Base-by-base conservation (phyloP, 2,797 vertebrate species). In the Phrynocephalus guinanensis region DNA sequence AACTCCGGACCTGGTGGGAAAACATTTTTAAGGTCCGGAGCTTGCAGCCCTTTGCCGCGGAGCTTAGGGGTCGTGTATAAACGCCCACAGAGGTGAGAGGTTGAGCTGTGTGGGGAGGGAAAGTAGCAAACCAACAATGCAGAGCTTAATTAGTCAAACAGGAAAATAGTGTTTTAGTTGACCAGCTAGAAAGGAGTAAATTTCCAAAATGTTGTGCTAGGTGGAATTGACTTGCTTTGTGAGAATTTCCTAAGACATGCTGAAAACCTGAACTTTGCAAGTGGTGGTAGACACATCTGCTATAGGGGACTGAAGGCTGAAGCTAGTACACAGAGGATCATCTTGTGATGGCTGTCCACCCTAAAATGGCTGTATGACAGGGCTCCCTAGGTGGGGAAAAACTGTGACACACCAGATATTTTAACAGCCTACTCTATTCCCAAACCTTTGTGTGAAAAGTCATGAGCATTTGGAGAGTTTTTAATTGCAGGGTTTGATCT, bases 221-320 rank as follows among this genome's bases (percentile, higher is more conserved):
- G 30, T 20, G 73, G 48, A 67, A 87, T 50, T 87, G 71, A 76
- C 28, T 50, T 76, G 50, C 66, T 76, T 72, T 80, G 78, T 80
- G 50, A 72, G 38, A 82, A 82, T 82, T 73, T 87, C 38, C 28
- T 82, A 56, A 87, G 63, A 22, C 66, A 79, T 70, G 6, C 28
- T 80, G 24, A 82, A 83, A 72, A 63, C 50, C 71, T 15, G 60
- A 68, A 78, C 67, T 87, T 83, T 83, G 44, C 48, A 26, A 30
- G 10, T 71, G 73, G n/a, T 26, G 44, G 2, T 84, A 75, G 75
- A 68, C 82, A 30, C 76, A 84, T 26, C 52, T 88, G 48, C 30
- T 56, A 33, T 83, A 50, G 38, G 18, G 63, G 52, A 7, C 38
- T 56, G n/a, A 48, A 28, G 38, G 5, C 28, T 50, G 68, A 20